Percentiles rank a stretch among this genome's conserved stretches.
These are phyloP conservation scores for Xyrichtys novacula DNA, from an alignment of 2,797 vertebrate species.

Conservation along the genomic window DNA sequence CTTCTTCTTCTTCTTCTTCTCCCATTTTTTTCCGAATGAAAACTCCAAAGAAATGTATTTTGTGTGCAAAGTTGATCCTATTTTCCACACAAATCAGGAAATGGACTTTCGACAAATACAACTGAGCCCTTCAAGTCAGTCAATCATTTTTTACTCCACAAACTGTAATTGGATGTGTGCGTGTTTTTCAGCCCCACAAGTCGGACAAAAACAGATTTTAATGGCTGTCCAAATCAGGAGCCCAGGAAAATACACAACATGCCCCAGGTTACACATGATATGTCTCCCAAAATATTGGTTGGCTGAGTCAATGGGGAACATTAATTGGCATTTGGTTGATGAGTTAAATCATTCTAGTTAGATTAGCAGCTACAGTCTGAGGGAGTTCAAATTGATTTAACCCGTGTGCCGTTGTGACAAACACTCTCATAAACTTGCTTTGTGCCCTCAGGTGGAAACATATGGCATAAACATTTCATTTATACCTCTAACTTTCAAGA, in stretches of 20 bases:
- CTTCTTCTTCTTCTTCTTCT: background rate
- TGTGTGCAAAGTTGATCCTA: slow-evolving; percentile 16
- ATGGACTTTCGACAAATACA: slow-evolving; percentile 17
- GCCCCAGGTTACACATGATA: background rate
- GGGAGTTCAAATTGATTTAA: background rate
- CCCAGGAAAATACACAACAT: background rate
- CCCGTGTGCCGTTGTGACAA: background rate
- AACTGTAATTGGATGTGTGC: slow-evolving; percentile 13
- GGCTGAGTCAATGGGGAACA: background rate
- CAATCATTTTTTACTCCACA: slow-evolving; percentile 5
- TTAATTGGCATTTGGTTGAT: background rate
- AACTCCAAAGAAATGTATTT: slow-evolving; percentile 14
- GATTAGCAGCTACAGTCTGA: background rate
- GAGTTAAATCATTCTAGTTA: background rate
- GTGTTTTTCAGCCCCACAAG: background rate
- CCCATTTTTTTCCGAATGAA: background rate
- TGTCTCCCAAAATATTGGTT: background rate
- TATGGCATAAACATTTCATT: background rate
- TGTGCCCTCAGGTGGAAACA: background rate
- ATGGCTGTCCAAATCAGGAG: background rate
- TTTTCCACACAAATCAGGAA: slow-evolving; percentile 26
- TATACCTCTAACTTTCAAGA: background rate
- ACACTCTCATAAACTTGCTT: background rate
- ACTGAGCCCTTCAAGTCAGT: slow-evolving; percentile 1
- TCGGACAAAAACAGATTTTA: slow-evolving; percentile 7